Evolutionary conservation across 2,888 invertebrate species (phyloP).

Genomic region (Gasteruption jaculator): DNA sequence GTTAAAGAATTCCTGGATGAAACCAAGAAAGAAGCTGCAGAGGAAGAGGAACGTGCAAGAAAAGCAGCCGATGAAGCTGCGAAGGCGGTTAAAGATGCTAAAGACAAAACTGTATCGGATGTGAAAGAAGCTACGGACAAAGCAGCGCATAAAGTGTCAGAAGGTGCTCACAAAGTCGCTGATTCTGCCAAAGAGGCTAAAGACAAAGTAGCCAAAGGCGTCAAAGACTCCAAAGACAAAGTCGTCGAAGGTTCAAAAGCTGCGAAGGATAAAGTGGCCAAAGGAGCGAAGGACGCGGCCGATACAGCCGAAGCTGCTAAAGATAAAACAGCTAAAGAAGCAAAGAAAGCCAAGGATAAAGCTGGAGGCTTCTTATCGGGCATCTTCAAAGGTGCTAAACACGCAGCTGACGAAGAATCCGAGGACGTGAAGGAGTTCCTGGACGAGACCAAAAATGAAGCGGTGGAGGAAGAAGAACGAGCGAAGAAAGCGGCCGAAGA

Average conservation of each 20-base stretch:
- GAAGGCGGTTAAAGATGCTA: slow-evolving; percentile 16
- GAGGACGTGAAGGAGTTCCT: slow-evolving; percentile 50
- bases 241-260: slow-evolving; percentile 22
- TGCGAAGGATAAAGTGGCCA: slow-evolving; percentile 20
- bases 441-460: slow-evolving; percentile 49
- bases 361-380: slow-evolving; percentile 21
- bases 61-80: slow-evolving; percentile 19
- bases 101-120: slow-evolving; percentile 17
- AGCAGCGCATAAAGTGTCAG: slow-evolving; percentile 12
- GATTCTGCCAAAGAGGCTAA: slow-evolving; percentile 19
- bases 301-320: slow-evolving; percentile 13
- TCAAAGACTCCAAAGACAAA: slow-evolving; percentile 12
- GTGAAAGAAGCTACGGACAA: slow-evolving; percentile 23
- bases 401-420: slow-evolving; percentile 25
- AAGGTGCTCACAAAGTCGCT: slow-evolving; percentile 12
- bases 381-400: slow-evolving; percentile 27
- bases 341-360: slow-evolving; percentile 20
- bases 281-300: slow-evolving; percentile 18
- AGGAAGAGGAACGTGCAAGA: slow-evolving; percentile 26
- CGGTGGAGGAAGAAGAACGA: slow-evolving; percentile 15
- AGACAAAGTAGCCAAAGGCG: slow-evolving; percentile 13
- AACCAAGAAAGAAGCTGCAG: slow-evolving; percentile 30
- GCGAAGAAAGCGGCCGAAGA: slow-evolving; percentile 21
- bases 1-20: slow-evolving; percentile 37
- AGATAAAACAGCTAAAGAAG: slow-evolving; percentile 13